Evolutionary conservation across 2,888 invertebrate species (phyloP).

Genomic region (Microctonus aethiopoides): DNA sequence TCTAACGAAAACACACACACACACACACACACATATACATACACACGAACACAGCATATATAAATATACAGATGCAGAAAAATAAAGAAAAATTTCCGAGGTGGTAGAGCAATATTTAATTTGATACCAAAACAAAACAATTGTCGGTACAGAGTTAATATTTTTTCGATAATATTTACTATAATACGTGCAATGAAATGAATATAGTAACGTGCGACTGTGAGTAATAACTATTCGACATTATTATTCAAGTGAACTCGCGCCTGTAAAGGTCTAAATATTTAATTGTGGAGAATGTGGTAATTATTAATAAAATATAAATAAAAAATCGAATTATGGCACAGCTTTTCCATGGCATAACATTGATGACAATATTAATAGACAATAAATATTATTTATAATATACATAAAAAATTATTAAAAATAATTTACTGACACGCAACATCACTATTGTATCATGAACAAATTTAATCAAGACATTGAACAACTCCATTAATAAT

Average conservation of each 20-base stretch:
- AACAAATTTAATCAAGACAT: slow-evolving; percentile 3
- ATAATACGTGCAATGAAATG: too few relatives aligned
- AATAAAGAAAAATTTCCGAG: background rate
- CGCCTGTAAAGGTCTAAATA: too few relatives aligned
- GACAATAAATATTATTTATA: too few relatives aligned
- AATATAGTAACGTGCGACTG: too few relatives aligned
- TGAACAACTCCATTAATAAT: slow-evolving; percentile 12
- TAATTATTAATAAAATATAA: too few relatives aligned
- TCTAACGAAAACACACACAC: background rate
- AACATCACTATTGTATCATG: background rate
- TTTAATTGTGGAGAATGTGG: too few relatives aligned
- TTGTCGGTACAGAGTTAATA: background rate
- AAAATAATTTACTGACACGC: background rate
- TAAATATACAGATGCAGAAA: background rate
- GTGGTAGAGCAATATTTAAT: too few relatives aligned
- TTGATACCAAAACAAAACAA: background rate
- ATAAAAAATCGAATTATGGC: too few relatives aligned
- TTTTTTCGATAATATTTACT: background rate
- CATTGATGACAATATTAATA: too few relatives aligned
- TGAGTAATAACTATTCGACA: too few relatives aligned
- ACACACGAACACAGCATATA: background rate
- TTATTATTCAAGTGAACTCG: too few relatives aligned
- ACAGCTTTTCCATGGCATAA: too few relatives aligned
- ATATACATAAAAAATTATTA: background rate
- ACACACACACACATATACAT: background rate